Evolutionary conservation across 2,797 vertebrate species (phyloP).

Genomic region (Pangasius mekongensis): DNA sequence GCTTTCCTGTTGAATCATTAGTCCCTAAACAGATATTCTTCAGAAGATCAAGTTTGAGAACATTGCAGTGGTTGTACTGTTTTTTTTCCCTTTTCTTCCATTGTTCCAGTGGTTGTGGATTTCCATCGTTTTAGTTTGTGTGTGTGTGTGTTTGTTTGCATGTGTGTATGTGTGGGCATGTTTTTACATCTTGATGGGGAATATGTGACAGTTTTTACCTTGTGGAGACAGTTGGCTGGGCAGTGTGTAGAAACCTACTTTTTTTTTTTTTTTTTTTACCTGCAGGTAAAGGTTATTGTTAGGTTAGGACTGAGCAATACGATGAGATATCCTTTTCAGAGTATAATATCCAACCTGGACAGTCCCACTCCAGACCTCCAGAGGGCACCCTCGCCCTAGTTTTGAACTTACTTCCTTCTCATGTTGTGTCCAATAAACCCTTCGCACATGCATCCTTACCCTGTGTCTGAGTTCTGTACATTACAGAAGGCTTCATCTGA

Average conservation of each 20-base stretch:
- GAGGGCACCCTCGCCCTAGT: neutral
- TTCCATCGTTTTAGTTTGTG: conserved; percentile 5
- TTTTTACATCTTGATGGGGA: neutral
- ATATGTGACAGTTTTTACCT: neutral
- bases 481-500: neutral
- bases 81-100: conserved; percentile 31
- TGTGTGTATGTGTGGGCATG: neutral
- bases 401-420: neutral
- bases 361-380: neutral
- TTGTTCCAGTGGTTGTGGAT: conserved; percentile 15
- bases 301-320: neutral
- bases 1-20: conserved; percentile 50
- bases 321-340: neutral
- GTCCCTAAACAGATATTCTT: conserved; percentile 50
- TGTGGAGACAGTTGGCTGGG: neutral
- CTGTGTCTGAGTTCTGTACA: neutral
- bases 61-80: conserved; percentile 4
- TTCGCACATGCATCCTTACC: neutral
- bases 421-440: neutral
- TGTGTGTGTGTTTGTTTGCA: neutral
- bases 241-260: too few relatives aligned
- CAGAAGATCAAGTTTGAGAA: conserved; percentile 45
- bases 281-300: neutral
- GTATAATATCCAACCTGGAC: neutral
- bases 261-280: neutral